Conservation (phyloP, 2,113 vertebrate genomes). For the Gopherus flavomarginatus region DNA sequence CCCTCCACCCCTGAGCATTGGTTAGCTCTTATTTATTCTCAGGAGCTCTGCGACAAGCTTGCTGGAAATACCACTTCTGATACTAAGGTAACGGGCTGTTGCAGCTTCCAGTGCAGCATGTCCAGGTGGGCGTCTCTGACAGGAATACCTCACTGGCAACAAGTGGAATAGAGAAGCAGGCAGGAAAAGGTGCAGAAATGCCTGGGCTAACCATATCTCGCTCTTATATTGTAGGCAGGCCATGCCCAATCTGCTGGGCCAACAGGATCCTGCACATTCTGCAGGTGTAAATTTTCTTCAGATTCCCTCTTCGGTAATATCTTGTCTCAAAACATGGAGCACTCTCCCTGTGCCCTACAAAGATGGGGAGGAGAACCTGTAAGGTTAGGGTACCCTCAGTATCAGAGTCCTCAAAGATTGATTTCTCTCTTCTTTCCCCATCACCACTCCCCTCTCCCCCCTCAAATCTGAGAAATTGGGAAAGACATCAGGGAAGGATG, state of each 20-base stretch:
- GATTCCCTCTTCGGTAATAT: background rate
- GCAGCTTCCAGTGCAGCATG: accelerated
- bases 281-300: background rate
- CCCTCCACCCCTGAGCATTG: too few species aligned
- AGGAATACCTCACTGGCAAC: background rate
- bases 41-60: background rate
- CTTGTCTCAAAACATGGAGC: background rate
- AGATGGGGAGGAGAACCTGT: background rate
- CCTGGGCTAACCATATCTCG: accelerated
- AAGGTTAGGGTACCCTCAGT: background rate
- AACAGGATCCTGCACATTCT: background rate
- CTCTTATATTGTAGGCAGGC: background rate
- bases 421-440: background rate
- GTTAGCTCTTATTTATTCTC: background rate
- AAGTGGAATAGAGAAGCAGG: background rate
- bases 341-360: background rate
- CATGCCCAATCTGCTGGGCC: background rate
- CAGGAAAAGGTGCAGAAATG: background rate
- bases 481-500: background rate
- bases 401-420: background rate
- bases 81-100: background rate
- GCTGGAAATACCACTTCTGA: background rate
- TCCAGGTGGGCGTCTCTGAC: background rate
- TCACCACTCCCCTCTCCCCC: accelerated
- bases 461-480: background rate